phyloP scores from a whole-genome alignment of 2,113 vertebrate genomes.

The Chlorocebus sabaeus region DNA sequence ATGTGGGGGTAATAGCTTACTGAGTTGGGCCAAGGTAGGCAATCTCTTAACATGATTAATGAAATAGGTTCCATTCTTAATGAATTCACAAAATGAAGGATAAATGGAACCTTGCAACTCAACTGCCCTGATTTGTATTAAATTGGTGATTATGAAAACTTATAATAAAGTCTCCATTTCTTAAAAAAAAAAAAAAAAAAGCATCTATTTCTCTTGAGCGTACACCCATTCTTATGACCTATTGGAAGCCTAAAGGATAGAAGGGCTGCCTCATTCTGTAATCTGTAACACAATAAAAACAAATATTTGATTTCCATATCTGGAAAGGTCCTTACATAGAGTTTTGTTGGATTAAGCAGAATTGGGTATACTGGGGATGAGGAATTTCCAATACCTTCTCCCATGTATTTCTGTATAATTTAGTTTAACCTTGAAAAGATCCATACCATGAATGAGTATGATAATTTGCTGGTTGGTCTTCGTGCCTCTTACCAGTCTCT shows the following conservation, averaged over 20 bases:
- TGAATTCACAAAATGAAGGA: not conserved
- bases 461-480: not conserved
- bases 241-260: not conserved
- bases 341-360: not conserved
- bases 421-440: not conserved
- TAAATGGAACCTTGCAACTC: not conserved
- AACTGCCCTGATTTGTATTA: not conserved
- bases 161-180: not conserved
- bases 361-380: not conserved
- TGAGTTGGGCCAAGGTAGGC: not conserved
- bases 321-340: not conserved
- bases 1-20: not conserved
- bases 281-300: not conserved
- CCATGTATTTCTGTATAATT: not conserved
- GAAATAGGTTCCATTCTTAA: not conserved
- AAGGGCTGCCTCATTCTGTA: not conserved
- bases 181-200: not conserved
- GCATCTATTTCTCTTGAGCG: not conserved
- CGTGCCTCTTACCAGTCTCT: not conserved
- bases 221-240: not conserved
- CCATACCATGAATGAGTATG: accelerated
- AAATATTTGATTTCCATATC: not conserved
- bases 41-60: not conserved
- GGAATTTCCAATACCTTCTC: not conserved
- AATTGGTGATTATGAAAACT: not conserved